Conservation (phyloP, 2,113 vertebrate species). For the Eira barbara region DNA sequence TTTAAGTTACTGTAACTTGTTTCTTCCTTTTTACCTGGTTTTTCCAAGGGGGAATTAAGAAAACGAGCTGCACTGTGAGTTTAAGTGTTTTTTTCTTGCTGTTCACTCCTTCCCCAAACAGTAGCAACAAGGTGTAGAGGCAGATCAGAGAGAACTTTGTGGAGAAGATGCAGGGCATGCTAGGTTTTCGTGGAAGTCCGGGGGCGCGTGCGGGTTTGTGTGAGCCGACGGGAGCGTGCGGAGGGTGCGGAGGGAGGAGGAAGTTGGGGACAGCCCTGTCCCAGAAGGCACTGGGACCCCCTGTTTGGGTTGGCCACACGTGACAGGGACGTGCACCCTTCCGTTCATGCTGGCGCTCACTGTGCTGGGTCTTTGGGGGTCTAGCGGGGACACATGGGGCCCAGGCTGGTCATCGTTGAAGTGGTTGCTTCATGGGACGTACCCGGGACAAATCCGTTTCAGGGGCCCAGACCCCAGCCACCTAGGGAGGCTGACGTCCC, state of each 20-base stretch:
- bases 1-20: neutral
- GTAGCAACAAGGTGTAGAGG: too few relatives aligned
- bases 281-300: neutral
- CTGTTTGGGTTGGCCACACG: accelerated
- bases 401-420: neutral
- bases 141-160: neutral
- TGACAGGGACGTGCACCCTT: accelerated
- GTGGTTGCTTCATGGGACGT: too few relatives aligned
- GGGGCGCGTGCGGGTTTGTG: neutral
- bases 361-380: neutral
- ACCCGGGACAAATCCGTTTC: neutral
- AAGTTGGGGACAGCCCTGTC: accelerated
- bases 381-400: neutral
- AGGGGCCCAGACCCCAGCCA: accelerated
- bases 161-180: accelerated
- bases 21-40: neutral
- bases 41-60: neutral
- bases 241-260: accelerated
- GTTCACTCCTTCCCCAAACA: neutral
- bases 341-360: accelerated
- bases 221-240: accelerated
- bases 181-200: accelerated
- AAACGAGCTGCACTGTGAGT: neutral
- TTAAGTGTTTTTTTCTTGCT: neutral
- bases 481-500: neutral